A percentile compares a stretch with the other conserved stretches of the same genome.
phyloP scores from a whole-genome alignment of 1,140 invertebrate species.

The Acromyrmex echinatior region DNA sequence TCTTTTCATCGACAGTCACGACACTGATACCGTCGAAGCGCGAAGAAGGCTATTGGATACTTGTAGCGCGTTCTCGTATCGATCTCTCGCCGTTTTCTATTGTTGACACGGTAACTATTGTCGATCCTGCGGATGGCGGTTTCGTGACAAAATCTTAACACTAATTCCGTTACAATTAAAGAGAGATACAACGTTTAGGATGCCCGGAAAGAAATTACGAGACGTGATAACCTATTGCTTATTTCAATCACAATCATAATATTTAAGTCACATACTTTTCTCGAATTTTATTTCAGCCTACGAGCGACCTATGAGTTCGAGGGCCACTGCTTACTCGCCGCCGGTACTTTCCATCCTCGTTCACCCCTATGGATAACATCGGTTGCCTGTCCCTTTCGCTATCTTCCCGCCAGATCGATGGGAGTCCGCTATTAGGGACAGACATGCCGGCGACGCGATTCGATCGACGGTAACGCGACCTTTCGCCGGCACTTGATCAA shows the following conservation, averaged over 20 bases:
- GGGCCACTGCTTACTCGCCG: not conserved
- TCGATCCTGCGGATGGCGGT: not conserved
- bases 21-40: slow-evolving; percentile 30
- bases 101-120: slow-evolving; percentile 17
- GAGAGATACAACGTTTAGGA: not conserved
- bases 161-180: not conserved
- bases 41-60: slow-evolving; percentile 18
- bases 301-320: not conserved
- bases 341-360: slow-evolving; percentile 34
- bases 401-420: slow-evolving; percentile 58
- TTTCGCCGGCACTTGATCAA: slow-evolving; percentile 17
- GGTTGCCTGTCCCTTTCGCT: slow-evolving; percentile 50
- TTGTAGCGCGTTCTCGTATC: slow-evolving; percentile 37
- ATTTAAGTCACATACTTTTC: not conserved
- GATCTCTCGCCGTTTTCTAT: slow-evolving; percentile 34
- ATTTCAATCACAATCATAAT: not conserved
- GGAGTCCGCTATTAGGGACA: slow-evolving; percentile 54
- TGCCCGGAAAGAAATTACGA: not conserved
- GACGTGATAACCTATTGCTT: not conserved
- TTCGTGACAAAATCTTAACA: not conserved
- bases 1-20: slow-evolving; percentile 55
- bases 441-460: slow-evolving; percentile 58
- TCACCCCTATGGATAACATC: slow-evolving; percentile 35
- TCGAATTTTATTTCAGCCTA: not conserved
- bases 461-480: slow-evolving; percentile 50